Evolutionary conservation across 2,888 invertebrate genomes (phyloP).

Genomic region (Agrilus mali): DNA sequence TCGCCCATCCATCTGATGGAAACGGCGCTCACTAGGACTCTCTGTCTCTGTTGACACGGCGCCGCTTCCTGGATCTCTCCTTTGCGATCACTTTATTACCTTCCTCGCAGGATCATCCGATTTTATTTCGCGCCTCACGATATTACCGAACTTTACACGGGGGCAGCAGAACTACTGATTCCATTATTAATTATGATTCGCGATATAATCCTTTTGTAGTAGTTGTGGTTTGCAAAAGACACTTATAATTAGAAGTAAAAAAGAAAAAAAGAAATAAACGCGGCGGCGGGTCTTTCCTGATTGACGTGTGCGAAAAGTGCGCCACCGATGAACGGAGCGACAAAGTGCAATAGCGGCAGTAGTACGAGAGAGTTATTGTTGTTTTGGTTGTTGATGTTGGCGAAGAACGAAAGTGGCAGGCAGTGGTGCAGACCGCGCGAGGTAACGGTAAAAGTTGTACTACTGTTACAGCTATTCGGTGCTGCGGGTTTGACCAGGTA

Average conservation of each 20-base stretch:
- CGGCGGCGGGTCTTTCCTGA: no score
- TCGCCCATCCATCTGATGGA: constrained; percentile 25
- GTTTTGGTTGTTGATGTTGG: background rate
- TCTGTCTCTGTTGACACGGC: constrained; percentile 3
- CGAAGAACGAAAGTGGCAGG: constrained; percentile 7
- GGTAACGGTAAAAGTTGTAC: constrained; percentile 36
- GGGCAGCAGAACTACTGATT: no score
- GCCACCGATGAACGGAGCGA: background rate
- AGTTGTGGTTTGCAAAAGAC: background rate
- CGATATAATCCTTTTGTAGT: no score
- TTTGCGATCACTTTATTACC: background rate
- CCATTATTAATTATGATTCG: no score
- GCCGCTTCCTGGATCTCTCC: constrained; percentile 4
- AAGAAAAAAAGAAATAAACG: no score
- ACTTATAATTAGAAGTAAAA: background rate
- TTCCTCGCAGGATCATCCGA: background rate
- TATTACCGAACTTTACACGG: constrained; percentile 1
- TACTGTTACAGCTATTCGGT: constrained; percentile 31
- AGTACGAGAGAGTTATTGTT: no score
- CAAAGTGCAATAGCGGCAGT: no score
- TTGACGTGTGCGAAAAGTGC: background rate
- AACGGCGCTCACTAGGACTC: constrained; percentile 7
- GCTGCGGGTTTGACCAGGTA: constrained; percentile 28
- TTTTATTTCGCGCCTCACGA: background rate
- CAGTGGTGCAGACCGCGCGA: constrained; percentile 23